These are phyloP conservation scores for Aricia artaxerxes DNA, from an alignment of 2,888 invertebrate species.

Conservation along the genomic window DNA sequence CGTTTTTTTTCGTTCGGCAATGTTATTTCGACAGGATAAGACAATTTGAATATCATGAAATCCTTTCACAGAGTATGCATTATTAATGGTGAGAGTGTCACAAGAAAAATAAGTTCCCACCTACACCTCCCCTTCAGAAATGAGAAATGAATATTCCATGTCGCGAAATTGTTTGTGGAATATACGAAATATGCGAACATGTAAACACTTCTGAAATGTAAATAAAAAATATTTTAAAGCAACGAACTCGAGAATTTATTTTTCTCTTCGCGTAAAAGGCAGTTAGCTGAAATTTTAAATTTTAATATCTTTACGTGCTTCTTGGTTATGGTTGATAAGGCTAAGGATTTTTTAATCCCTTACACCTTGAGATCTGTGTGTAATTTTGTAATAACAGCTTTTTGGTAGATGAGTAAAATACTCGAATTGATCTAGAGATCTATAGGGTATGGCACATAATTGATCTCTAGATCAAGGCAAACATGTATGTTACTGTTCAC, in stretches of 20 bases:
- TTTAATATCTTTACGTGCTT: constrained; percentile 10
- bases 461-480: too few species aligned
- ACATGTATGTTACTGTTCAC: too few species aligned
- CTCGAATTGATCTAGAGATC: too few species aligned
- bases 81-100: constrained; percentile 21
- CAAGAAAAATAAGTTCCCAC: constrained; percentile 29
- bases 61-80: constrained; percentile 18
- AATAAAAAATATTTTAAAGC: constrained; percentile 12
- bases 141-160: constrained; percentile 52
- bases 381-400: too few species aligned
- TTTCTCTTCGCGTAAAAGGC: not conserved
- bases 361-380: too few species aligned
- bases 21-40: not conserved
- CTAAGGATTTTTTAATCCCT: not conserved
- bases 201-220: constrained; percentile 34
- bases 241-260: not conserved
- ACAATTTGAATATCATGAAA: constrained; percentile 22
- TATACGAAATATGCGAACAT: constrained; percentile 36
- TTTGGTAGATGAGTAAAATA: too few species aligned
- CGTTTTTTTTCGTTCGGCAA: constrained; percentile 1
- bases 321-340: not conserved
- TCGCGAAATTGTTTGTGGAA: constrained; percentile 37
- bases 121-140: constrained; percentile 38
- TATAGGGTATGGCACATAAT: too few species aligned
- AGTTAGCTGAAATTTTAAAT: constrained; percentile 6